Conservation (phyloP, 2,888 invertebrate species). For the Torymus tubicola region DNA sequence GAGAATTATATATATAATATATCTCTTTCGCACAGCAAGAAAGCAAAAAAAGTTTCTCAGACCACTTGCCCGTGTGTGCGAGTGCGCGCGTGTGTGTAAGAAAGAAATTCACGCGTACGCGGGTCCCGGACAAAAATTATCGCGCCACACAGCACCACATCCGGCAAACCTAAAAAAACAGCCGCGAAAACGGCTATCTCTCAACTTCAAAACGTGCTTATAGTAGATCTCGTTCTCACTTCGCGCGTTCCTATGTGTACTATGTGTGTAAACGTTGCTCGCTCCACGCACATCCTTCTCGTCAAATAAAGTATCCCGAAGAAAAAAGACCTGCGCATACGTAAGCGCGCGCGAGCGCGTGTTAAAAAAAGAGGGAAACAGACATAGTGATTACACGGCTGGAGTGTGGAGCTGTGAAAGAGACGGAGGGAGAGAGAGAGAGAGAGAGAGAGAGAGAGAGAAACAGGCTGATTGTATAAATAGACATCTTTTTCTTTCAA, state of each 20-base stretch:
- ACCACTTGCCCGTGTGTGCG: not conserved
- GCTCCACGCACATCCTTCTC: not conserved
- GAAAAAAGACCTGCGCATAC: conserved; percentile 1
- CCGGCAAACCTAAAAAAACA: conserved; percentile 43
- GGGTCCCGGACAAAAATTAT: conserved; percentile 46
- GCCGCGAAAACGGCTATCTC: conserved; percentile 30
- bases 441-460: conserved; percentile 10
- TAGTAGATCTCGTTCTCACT: conserved; percentile 21
- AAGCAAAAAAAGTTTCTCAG: conserved; percentile 9
- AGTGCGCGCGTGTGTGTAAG: conserved; percentile 13
- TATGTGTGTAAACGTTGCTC: not conserved
- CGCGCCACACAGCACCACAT: conserved; percentile 31
- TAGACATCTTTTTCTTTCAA: conserved; percentile 9
- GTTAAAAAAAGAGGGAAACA: too few species aligned
- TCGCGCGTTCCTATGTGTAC: not conserved
- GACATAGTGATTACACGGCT: too few species aligned
- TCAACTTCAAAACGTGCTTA: conserved; percentile 22
- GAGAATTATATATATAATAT: too few species aligned
- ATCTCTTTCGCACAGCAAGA: too few species aligned
- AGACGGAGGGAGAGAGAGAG: conserved; percentile 4
- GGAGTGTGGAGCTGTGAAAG: not conserved
- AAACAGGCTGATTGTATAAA: conserved; percentile 20
- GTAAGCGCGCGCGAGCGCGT: not conserved
- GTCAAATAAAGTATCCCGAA: not conserved
- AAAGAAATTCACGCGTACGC: conserved; percentile 16